phyloP scores from a whole-genome alignment of 1,140 invertebrate genomes.

The Penaeus vannamei region DNA sequence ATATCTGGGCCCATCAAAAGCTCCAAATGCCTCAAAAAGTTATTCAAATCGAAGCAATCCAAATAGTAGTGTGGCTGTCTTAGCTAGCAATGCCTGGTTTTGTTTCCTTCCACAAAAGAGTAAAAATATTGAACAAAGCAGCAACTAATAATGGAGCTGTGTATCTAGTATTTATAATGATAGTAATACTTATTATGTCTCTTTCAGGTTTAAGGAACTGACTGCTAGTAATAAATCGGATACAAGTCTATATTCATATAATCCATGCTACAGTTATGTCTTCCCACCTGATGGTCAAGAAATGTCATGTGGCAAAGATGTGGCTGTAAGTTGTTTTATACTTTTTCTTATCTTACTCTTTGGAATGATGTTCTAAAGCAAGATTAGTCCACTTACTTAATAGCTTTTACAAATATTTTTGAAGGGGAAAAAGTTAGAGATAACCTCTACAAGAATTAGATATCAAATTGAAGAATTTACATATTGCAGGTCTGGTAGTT shows the following conservation, averaged over 20 bases:
- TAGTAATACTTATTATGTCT: background rate
- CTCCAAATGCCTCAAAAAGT: too few species aligned
- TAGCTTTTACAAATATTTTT: too few species aligned
- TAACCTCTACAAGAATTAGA: background rate
- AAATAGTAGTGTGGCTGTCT: too few species aligned
- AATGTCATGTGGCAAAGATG: constrained; percentile 43
- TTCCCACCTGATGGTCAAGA: constrained; percentile 31
- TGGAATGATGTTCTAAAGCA: too few species aligned
- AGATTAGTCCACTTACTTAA: too few species aligned
- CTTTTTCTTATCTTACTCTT: too few species aligned
- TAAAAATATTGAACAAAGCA: background rate
- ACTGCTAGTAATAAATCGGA: constrained; percentile 14
- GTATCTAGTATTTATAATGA: background rate
- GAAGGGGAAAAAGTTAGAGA: background rate
- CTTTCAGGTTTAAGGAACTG: constrained; percentile 41
- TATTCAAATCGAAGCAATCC: too few species aligned
- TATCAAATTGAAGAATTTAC: background rate
- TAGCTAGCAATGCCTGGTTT: too few species aligned
- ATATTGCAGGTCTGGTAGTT: background rate
- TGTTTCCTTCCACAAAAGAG: background rate
- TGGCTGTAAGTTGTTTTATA: constrained; percentile 28
- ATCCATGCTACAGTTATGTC: constrained; percentile 38
- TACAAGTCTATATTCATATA: constrained; percentile 35
- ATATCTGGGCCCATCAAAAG: too few species aligned
- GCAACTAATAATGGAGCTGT: background rate